Conservation (phyloP, 2,888 invertebrate species). For the Diaprepes abbreviatus region DNA sequence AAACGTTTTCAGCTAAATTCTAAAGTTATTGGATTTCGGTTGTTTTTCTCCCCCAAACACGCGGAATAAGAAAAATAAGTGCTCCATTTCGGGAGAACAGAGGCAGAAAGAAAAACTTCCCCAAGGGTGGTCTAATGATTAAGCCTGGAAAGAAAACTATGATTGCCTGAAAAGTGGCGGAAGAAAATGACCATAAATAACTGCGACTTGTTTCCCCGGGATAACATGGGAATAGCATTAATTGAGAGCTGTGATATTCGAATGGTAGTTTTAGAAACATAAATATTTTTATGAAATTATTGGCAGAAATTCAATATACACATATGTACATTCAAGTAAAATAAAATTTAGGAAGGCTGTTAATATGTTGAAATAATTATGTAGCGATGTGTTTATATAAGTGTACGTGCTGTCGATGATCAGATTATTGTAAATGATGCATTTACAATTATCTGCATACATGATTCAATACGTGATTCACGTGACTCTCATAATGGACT, state of each 20-base stretch:
- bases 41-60: constrained; percentile 47
- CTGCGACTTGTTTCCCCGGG: constrained; percentile 52
- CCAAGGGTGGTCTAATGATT: constrained; percentile 65
- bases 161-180: constrained; percentile 66
- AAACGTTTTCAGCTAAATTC: constrained; percentile 38
- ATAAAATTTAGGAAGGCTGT: too few relatives aligned
- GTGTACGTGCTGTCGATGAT: constrained; percentile 62
- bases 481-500: constrained; percentile 47
- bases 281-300: too few relatives aligned
- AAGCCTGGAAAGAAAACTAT: constrained; percentile 65
- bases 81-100: constrained; percentile 55
- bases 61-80: constrained; percentile 55
- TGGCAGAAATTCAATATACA: too few relatives aligned
- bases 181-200: constrained; percentile 64
- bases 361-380: background rate
- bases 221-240: constrained; percentile 56
- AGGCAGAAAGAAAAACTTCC: constrained; percentile 47
- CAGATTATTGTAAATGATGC: constrained; percentile 64
- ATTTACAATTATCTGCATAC: constrained; percentile 63
- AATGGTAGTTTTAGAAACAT: too few relatives aligned
- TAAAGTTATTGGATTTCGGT: constrained; percentile 48
- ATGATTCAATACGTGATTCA: constrained; percentile 61
- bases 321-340: too few relatives aligned
- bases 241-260: constrained; percentile 30
- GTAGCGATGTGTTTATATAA: constrained; percentile 36